These are phyloP conservation scores for Elanoides forficatus DNA, from an alignment of 2,113 vertebrate species.

Conservation along the genomic window DNA sequence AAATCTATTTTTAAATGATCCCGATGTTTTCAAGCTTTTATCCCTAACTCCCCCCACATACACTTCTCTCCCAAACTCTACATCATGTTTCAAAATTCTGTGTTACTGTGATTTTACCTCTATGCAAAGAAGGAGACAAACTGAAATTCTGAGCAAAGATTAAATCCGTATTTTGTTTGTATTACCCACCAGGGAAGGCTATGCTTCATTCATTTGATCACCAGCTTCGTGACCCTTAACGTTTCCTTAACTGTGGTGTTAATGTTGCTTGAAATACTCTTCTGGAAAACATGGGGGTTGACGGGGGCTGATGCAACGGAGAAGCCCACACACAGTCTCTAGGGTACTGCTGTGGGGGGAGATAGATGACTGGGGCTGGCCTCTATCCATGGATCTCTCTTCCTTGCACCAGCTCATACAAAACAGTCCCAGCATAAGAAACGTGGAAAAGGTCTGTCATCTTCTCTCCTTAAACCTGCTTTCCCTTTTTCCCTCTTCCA, in stretches of 20 bases:
- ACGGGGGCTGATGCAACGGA: neutral
- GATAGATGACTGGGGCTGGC: neutral
- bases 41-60: neutral
- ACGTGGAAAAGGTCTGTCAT: neutral
- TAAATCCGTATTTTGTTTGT: neutral
- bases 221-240: neutral
- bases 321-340: neutral
- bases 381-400: neutral
- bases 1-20: neutral
- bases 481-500: neutral
- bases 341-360: neutral
- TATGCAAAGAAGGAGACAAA: neutral
- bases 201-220: neutral
- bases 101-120: neutral
- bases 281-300: neutral
- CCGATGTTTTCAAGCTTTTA: neutral
- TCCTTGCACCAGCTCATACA: neutral
- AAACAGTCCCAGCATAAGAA: neutral
- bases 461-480: neutral
- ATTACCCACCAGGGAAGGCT: neutral
- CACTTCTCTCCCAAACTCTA: neutral
- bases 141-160: neutral
- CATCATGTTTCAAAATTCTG: neutral
- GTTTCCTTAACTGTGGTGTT: neutral
- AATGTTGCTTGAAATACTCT: neutral